A percentile compares a stretch with the other conserved stretches of the same genome.
Evolutionary conservation across 2,113 vertebrate genomes (phyloP).

Genomic region (Aplodontia rufa): DNA sequence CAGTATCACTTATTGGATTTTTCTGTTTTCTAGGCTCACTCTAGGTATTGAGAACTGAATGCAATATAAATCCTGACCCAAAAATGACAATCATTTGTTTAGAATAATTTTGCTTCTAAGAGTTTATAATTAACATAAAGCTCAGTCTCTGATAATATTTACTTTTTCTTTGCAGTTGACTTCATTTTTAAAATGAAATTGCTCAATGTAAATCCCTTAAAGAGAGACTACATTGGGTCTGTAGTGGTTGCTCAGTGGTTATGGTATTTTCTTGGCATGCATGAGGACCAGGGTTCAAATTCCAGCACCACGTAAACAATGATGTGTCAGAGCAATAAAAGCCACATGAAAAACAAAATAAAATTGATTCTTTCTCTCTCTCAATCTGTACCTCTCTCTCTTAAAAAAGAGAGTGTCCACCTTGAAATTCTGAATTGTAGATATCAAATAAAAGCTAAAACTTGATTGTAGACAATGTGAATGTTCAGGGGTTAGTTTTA

Average conservation of each 20-base stretch:
- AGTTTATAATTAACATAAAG: not conserved
- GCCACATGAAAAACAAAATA: too few relatives aligned
- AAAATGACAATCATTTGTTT: slow-evolving; percentile 10
- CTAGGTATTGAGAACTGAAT: not conserved
- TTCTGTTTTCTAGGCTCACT: not conserved
- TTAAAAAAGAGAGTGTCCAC: too few relatives aligned
- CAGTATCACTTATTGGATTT: not conserved
- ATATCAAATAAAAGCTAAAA: not conserved
- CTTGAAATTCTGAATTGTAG: slow-evolving; percentile 8
- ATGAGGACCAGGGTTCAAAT: too few relatives aligned
- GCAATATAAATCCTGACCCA: not conserved
- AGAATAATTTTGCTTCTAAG: slow-evolving; percentile 38
- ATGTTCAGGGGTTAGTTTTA: not conserved
- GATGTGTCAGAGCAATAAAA: too few relatives aligned
- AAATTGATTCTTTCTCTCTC: too few relatives aligned
- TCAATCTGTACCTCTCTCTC: too few relatives aligned
- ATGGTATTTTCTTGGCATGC: too few relatives aligned
- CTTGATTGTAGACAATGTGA: not conserved
- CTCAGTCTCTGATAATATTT: not conserved
- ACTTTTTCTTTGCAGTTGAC: not conserved
- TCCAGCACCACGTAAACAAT: too few relatives aligned
- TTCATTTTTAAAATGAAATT: slow-evolving; percentile 11
- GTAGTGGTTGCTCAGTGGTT: too few relatives aligned
- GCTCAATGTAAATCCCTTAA: not conserved
- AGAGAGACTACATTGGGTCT: too few relatives aligned